Evolutionary conservation across 2,888 invertebrate genomes (phyloP), one percentile per base, ranked within the genome.

Genomic region (Glyphotaelius pellucidus): DNA sequence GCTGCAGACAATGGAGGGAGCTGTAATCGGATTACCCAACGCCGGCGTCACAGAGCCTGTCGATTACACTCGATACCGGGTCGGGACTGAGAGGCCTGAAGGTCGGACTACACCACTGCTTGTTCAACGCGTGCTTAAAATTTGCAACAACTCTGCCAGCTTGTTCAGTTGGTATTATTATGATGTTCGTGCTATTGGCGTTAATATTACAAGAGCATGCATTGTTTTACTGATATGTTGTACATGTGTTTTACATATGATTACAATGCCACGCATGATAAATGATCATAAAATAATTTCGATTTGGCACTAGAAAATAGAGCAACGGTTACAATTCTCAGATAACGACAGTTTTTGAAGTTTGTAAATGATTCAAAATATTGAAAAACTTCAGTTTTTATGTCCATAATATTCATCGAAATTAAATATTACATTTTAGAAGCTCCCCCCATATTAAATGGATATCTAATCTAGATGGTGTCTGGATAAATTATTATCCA

Each of bases 1-100:
- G 47, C n/a, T 15, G 9, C 81, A 90, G 67, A 38, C 89, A 89
- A 85, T 91, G 32, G 92, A 3, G 81, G 85, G 85, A 31, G 52
- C 89, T 79, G 83, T 90, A 92, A 92, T 91, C 92, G 67, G 91
- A 91, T 92, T 92, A 92, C 31, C 81, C 30, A 91, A 89, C 90
- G 86, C 89, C 87, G 90, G 91, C 90, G 91, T 91, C 90, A 86
- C 91, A 86, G 86, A 91, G 89, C 91, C 38, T 91, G 91, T 91
- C 92, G 91, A 91, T 92, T 90, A 91, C 92, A 91, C 83, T 90
- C 90, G 67, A 25, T 81, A 12, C 47, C n/a, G 38, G 42, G 67
- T 2, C 67, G 25, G 25, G 42, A 85, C 12, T 52, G n/a, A 11
- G 32, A 31, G 35, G 19, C 19, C 19, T 25, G 38, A 25, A 32